Evolutionary conservation across 2,888 invertebrate species (phyloP).

Genomic region (Drosophila bunnanda): DNA sequence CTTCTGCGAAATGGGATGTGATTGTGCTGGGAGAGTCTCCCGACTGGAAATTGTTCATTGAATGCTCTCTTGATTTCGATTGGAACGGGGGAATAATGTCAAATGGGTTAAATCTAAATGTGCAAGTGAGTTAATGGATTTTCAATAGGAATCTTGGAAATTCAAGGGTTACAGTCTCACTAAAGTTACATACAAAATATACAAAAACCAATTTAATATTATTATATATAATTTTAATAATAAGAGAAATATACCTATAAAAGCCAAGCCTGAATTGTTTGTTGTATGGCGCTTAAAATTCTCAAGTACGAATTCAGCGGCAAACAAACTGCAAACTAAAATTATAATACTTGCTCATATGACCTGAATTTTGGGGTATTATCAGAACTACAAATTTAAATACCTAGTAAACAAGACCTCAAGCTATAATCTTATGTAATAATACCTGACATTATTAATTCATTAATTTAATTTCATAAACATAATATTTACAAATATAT

Average conservation of each 20-base stretch:
- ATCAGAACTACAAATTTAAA: too few species aligned
- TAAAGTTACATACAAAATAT: background rate
- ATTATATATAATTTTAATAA: background rate
- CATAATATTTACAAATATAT: background rate
- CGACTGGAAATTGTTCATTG: conserved; percentile 27
- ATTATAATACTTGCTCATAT: too few species aligned
- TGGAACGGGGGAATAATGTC: background rate
- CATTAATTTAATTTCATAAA: too few species aligned
- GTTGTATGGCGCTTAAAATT: background rate
- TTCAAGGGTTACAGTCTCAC: too few species aligned
- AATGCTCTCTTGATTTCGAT: conserved; percentile 20
- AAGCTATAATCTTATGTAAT: too few species aligned
- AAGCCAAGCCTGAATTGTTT: background rate
- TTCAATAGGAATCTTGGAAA: background rate
- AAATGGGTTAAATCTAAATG: conserved; percentile 10
- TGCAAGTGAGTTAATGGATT: background rate
- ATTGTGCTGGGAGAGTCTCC: conserved; percentile 7
- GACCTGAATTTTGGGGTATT: too few species aligned
- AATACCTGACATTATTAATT: too few species aligned
- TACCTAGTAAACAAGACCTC: too few species aligned
- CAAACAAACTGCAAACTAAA: background rate
- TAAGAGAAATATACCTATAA: background rate
- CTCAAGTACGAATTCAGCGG: background rate
- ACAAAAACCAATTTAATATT: too few species aligned
- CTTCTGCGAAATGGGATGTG: conserved; percentile 23